phyloP scores from a whole-genome alignment of 2,888 invertebrate species.

The Tachystola acroxantha region DNA sequence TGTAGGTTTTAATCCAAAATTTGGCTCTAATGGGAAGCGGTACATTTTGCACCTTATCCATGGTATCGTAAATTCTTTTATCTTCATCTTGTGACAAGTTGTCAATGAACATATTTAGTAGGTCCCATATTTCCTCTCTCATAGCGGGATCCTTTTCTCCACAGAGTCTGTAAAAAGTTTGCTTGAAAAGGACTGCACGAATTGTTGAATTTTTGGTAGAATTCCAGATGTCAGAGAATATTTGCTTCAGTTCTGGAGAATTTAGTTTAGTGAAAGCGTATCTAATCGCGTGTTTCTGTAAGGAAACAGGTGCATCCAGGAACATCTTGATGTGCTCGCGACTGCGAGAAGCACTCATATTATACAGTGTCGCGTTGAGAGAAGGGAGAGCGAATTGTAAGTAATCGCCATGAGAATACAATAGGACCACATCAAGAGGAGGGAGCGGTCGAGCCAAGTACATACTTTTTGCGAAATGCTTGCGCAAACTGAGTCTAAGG shows the following conservation, averaged over 20 bases:
- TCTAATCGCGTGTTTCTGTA: constrained; percentile 44
- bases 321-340: constrained; percentile 31
- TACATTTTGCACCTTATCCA: constrained; percentile 24
- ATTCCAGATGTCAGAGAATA: constrained; percentile 35
- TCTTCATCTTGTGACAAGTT: constrained; percentile 38
- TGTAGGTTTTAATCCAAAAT: constrained; percentile 36
- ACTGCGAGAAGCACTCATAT: constrained; percentile 30
- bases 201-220: constrained; percentile 37
- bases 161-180: constrained; percentile 30
- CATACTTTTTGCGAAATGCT: constrained; percentile 45
- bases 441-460: constrained; percentile 44
- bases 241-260: constrained; percentile 28
- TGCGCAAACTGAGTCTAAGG: constrained; percentile 32
- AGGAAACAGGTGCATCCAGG: constrained; percentile 36
- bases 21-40: constrained; percentile 25
- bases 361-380: constrained; percentile 39
- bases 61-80: constrained; percentile 29
- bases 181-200: constrained; percentile 33
- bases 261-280: constrained; percentile 32
- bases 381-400: constrained; percentile 50
- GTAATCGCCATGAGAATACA: constrained; percentile 56
- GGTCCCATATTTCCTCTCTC: constrained; percentile 30
- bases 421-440: constrained; percentile 34
- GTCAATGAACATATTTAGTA: constrained; percentile 20
- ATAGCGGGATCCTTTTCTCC: constrained; percentile 24